Evolutionary conservation across 2,113 vertebrate species (phyloP).

Genomic region (Murina feae): DNA sequence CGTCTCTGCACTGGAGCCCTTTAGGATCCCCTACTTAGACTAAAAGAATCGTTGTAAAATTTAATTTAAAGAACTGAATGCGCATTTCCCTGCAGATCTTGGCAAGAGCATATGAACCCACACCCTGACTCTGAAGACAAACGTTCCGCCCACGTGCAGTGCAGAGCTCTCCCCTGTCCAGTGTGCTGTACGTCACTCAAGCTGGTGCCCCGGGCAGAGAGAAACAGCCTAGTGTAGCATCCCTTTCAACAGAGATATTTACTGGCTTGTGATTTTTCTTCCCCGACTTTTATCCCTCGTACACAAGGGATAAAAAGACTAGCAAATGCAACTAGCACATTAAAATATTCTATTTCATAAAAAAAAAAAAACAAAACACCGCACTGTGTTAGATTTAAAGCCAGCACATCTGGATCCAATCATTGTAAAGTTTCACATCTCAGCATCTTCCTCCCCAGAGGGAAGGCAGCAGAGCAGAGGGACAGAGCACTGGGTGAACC

Average conservation of each 20-base stretch:
- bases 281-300: not conserved
- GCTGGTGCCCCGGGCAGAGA: not conserved
- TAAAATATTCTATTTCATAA: constrained; percentile 46
- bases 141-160: not conserved
- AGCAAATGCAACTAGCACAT: constrained; percentile 39
- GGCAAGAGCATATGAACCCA: not conserved
- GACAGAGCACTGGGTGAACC: not conserved
- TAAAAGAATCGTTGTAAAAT: not conserved
- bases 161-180: not conserved
- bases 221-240: not conserved
- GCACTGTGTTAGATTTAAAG: not conserved
- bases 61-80: constrained; percentile 24
- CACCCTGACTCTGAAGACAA: not conserved
- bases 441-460: constrained; percentile 25
- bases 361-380: not conserved
- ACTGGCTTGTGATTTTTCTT: not conserved
- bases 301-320: not conserved
- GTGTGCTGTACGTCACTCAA: not conserved
- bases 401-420: constrained; percentile 62
- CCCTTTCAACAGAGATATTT: not conserved
- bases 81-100: not conserved
- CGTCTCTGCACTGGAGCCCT: not conserved
- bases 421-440: constrained; percentile 28
- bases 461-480: not conserved
- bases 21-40: not conserved